These are phyloP conservation scores for Drosophila algonquin DNA, from an alignment of 2,888 invertebrate species.

Conservation along the genomic window DNA sequence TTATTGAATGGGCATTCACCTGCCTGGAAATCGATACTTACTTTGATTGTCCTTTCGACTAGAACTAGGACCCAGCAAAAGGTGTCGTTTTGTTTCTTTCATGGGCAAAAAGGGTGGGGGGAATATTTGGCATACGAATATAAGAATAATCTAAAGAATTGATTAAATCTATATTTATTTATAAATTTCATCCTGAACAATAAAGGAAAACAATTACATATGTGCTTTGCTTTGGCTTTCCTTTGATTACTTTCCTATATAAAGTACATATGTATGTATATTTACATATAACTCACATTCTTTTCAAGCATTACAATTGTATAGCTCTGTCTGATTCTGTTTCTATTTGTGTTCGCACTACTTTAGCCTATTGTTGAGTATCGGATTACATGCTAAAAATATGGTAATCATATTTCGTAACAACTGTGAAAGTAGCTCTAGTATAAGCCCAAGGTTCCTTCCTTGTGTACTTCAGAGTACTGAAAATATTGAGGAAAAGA, in stretches of 20 bases:
- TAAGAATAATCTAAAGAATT: too few relatives aligned
- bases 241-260: neutral
- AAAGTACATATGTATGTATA: too few relatives aligned
- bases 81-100: neutral
- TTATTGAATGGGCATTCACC: conserved; percentile 30
- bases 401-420: neutral
- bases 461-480: neutral
- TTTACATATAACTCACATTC: too few relatives aligned
- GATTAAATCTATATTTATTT: too few relatives aligned
- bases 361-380: neutral
- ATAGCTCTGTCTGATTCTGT: neutral
- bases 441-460: neutral
- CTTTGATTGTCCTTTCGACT: neutral
- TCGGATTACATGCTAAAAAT: neutral
- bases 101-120: neutral
- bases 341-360: neutral
- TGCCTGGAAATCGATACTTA: neutral
- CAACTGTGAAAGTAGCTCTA: neutral
- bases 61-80: neutral
- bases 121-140: too few relatives aligned
- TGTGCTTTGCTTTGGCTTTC: neutral
- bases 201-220: too few relatives aligned
- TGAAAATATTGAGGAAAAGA: too few relatives aligned
- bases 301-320: neutral
- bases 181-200: too few relatives aligned